phyloP scores from a whole-genome alignment of 1,140 invertebrate species.

The Patella vulgata region DNA sequence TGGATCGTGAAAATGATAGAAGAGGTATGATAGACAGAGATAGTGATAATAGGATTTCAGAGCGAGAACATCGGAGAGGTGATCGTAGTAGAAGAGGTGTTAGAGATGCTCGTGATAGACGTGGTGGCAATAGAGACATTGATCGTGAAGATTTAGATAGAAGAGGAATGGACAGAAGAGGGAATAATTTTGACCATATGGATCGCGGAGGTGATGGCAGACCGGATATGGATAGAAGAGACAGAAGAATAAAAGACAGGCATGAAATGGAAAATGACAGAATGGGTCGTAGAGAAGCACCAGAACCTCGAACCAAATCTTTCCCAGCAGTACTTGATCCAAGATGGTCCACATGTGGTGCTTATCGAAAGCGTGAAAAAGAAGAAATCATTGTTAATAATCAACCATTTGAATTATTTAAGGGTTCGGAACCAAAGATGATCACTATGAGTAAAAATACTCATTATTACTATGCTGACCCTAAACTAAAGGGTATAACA shows the following conservation, averaged over 20 bases:
- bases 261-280: constrained; percentile 49
- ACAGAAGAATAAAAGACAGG: constrained; percentile 17
- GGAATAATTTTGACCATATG: no score
- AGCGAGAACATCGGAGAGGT: constrained; percentile 27
- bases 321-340: no score
- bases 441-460: not conserved
- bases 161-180: constrained; percentile 11
- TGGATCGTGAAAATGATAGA: constrained; percentile 8
- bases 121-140: constrained; percentile 9
- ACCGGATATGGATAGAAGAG: no score
- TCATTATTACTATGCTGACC: constrained; percentile 48
- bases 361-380: no score
- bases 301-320: no score
- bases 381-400: no score
- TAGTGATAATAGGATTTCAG: constrained; percentile 13
- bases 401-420: no score
- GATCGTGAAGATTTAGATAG: constrained; percentile 19
- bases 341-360: no score
- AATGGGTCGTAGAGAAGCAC: no score
- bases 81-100: constrained; percentile 16
- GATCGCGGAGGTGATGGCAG: no score
- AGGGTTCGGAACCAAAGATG: no score
- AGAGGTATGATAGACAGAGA: constrained; percentile 11
- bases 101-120: constrained; percentile 1
- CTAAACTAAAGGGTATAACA: constrained; percentile 44